Evolutionary conservation across 2,797 vertebrate species (phyloP).

Genomic region (Eulemur coronatus): DNA sequence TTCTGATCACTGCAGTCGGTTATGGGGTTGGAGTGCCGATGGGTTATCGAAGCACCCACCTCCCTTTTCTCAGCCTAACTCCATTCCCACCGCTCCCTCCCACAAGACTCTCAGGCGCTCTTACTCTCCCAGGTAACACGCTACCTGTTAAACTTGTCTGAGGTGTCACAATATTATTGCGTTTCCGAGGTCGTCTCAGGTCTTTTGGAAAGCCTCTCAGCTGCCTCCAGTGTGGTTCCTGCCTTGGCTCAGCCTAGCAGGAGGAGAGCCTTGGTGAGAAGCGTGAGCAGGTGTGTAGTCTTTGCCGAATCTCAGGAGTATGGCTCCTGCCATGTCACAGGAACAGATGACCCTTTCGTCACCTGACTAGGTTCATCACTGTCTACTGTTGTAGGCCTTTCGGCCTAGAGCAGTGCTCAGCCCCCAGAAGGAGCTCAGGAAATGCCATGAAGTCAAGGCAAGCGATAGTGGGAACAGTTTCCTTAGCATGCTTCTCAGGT

Average conservation of each 20-base stretch:
- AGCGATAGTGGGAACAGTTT: not conserved
- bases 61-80: constrained; percentile 94
- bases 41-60: constrained; percentile 95
- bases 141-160: constrained; percentile 85
- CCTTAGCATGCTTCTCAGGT: not conserved
- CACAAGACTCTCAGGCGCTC: constrained; percentile 97
- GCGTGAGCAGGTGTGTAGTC: not conserved
- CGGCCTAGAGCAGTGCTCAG: not conserved
- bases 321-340: not conserved
- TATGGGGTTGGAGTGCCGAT: constrained; percentile 98
- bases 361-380: not conserved
- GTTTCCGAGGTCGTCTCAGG: constrained; percentile 67
- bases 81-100: constrained; percentile 94
- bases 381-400: not conserved
- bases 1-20: constrained; percentile 92
- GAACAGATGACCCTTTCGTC: not conserved
- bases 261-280: constrained; percentile 47
- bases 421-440: not conserved
- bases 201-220: constrained; percentile 59
- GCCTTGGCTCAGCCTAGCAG: not conserved
- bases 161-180: constrained; percentile 88
- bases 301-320: not conserved
- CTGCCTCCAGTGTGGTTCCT: not conserved
- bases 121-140: constrained; percentile 97
- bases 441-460: not conserved